Evolutionary conservation across 2,888 invertebrate genomes (phyloP), one percentile per base, ranked within the genome.

Genomic region (Pterostichus madidus): DNA sequence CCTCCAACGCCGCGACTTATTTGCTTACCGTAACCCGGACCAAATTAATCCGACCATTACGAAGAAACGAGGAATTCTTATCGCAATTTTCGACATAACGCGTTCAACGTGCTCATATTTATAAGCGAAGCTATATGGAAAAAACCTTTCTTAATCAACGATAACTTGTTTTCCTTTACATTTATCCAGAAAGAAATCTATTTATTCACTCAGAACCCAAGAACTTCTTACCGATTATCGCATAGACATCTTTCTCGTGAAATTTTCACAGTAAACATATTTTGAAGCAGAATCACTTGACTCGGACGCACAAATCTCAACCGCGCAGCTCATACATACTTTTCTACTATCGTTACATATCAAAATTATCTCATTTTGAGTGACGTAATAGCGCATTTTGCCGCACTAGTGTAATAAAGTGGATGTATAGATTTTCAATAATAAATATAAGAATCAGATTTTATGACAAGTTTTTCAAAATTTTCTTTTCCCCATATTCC

Each of bases 1-100:
- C 24, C 24, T 24, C 32, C 35, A 32, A 32, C n/a, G 2, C n/a
- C 64, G 31, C 64, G 17, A 32, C 64, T 64, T 79, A 79, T 79
- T 79, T 79, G 61, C 79, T 79, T 79, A 78, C 78, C 44, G 53
- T 78, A 75, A 76, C 52, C 76, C 76, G 76, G 76, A 53, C 76
- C 13, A 35, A 56, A 76, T 53, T 76, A 53, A 76, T 76, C 53
- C 56, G 35, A 76, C 76, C 56, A 76, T 53, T 76, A 75, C 71
- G 44, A 71, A 71, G 44, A 13, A 71, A 71, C 44, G 71, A 71
- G 71, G 71, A 39, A 44, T 71, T 71, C 71, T 71, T 44, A 71
- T 71, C 71, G 71, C 44, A 71, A 39, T 44, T 71, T 71, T 71
- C 71, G 71, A 71, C 35, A 71, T 71, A 71, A 44, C 71, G 44